phyloP scores from a whole-genome alignment of 2,113 vertebrate genomes.

The Centrocercus urophasianus region DNA sequence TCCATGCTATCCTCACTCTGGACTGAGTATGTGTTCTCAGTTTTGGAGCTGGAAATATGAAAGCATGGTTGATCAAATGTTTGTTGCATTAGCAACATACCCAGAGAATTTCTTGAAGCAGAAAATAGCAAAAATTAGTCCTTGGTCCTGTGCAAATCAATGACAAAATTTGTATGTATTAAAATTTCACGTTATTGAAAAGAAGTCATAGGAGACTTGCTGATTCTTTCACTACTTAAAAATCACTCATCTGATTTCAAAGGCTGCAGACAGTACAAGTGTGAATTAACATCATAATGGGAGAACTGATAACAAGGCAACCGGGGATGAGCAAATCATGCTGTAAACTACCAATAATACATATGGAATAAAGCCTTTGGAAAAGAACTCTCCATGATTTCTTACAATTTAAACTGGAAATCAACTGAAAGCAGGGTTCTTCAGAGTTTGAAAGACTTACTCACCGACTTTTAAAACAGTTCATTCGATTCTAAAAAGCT shows the following conservation, averaged over 20 bases:
- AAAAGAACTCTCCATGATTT: background rate
- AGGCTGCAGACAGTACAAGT: background rate
- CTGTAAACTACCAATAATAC: background rate
- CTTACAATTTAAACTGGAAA: constrained; percentile 2
- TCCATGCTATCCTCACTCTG: background rate
- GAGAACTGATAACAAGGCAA: background rate
- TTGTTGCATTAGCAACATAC: background rate
- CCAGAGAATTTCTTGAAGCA: background rate
- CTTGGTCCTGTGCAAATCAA: background rate
- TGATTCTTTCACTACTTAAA: background rate
- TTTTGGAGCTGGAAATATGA: background rate
- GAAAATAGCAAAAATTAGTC: background rate
- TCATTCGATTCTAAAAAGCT: background rate
- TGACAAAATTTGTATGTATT: background rate
- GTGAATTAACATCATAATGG: background rate
- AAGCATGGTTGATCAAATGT: background rate
- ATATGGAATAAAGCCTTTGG: background rate
- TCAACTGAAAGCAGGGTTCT: background rate
- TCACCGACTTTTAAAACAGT: background rate
- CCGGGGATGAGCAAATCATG: background rate
- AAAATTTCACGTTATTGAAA: background rate
- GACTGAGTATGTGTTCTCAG: background rate
- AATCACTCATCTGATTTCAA: background rate
- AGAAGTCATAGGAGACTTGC: background rate
- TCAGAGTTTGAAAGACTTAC: background rate